Evolutionary conservation across 2,113 vertebrate genomes (phyloP).

Genomic region (Micromys minutus): DNA sequence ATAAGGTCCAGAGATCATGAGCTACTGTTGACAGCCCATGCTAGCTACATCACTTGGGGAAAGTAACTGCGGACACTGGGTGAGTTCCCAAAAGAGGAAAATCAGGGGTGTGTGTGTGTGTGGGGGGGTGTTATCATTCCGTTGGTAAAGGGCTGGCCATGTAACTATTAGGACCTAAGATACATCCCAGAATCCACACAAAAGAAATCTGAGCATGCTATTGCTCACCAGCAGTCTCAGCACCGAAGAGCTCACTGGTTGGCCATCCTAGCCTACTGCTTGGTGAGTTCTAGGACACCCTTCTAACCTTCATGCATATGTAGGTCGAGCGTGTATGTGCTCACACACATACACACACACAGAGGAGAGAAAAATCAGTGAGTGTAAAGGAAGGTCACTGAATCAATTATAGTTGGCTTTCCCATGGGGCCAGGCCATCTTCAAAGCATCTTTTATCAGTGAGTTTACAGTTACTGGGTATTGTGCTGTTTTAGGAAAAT

Average conservation of each 20-base stretch:
- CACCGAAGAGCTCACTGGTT: neutral
- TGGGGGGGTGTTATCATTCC: no score
- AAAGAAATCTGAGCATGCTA: neutral
- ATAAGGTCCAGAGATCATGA: neutral
- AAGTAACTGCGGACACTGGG: neutral
- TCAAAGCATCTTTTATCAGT: neutral
- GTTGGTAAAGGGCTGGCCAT: neutral
- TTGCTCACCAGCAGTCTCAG: neutral
- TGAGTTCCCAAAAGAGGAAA: neutral
- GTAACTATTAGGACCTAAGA: neutral
- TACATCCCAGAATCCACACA: neutral
- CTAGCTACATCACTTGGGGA: neutral
- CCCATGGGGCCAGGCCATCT: neutral
- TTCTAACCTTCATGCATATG: neutral
- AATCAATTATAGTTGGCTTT: neutral
- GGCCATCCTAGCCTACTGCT: neutral
- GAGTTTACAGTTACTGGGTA: neutral
- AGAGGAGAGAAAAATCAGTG: neutral
- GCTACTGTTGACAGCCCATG: neutral
- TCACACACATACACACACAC: neutral
- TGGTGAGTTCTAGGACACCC: neutral
- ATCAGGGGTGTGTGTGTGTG: no score
- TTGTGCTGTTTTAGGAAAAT: neutral
- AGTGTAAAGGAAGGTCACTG: neutral
- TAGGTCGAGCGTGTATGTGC: no score